Base-by-base conservation (phyloP, 2,888 invertebrate species). In the Branchipolynoe longqiensis region DNA sequence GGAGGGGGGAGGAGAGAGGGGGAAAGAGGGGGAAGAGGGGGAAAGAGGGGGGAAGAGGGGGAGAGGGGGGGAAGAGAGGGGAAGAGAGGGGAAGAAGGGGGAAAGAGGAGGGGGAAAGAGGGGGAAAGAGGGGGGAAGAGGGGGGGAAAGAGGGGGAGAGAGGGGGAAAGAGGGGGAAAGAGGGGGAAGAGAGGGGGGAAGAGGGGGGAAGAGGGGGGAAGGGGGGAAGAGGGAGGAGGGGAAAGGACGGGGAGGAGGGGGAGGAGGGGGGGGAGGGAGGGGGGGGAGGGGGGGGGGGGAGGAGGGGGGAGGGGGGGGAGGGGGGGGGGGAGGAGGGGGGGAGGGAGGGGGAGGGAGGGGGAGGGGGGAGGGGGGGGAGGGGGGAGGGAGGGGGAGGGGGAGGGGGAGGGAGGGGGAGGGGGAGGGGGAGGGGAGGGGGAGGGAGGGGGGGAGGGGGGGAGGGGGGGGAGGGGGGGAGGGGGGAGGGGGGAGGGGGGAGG, bases 381-480 rank as follows among this genome's bases (percentile, higher is more conserved):
- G 28, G 62, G 8, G 28, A n/a, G 28, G n/a, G 62, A n/a, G 62
- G n/a, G 62, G 28, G 62, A 62, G 62, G 28, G 62, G n/a, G 62
- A n/a, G 62, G n/a, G 62, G 62, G 62, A 62, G 8, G n/a, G 62
- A 62, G 62, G 28, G n/a, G n/a, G 62, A n/a, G 62, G n/a, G 62
- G 28, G 62, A 62, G 62, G 25, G 62, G n/a, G n/a, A 62, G 62
- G n/a, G 62, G 28, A 25, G n/a, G n/a, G n/a, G 62, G 8, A 25
- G 28, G 40, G 12, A 36, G 33, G 74, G n/a, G 40, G 36, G 74
- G 33, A 38, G n/a, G 40, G 33, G 74, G 31, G 74, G 25, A 82
- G 22, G 54, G 59, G 58, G 33, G 38, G 25, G 58, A 82, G 82
- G 25, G 38, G 56, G 58, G 14, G 31, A 38, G 56, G 25, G 58